Conservation (phyloP, 2,113 vertebrate species). For the Hyla sarda region DNA sequence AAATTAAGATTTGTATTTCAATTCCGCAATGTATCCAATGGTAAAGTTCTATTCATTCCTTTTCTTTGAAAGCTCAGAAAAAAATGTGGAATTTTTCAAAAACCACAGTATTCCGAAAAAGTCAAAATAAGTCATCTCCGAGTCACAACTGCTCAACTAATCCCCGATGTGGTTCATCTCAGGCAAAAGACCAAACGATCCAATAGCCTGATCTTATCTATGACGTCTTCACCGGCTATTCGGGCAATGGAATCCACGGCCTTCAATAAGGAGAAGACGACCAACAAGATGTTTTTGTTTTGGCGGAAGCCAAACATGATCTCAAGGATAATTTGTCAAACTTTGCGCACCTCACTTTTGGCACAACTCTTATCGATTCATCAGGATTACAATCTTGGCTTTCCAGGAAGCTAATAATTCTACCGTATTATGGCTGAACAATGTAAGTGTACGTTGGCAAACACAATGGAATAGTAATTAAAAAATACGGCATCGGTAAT, state of each 20-base stretch:
- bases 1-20: too few species aligned
- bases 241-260: neutral
- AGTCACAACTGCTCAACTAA: neutral
- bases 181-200: constrained; percentile 4
- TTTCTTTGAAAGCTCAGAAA: neutral
- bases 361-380: constrained; percentile 15
- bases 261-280: neutral
- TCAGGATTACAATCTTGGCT: constrained; percentile 34
- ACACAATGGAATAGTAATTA: constrained; percentile 16
- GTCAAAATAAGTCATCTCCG: neutral
- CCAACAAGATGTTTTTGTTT: constrained; percentile 15
- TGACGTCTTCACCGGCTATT: neutral
- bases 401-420: neutral
- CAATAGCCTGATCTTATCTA: constrained; percentile 2
- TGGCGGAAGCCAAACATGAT: neutral
- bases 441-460: neutral
- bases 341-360: constrained; percentile 1
- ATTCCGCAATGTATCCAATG: neutral
- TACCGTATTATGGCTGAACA: neutral
- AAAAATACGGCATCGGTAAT: neutral
- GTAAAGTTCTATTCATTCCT: neutral
- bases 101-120: neutral
- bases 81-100: neutral
- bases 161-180: neutral
- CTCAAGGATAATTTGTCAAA: constrained; percentile 31